Evolutionary conservation across 2,888 invertebrate species (phyloP).

Genomic region (Metallyticus violacea): DNA sequence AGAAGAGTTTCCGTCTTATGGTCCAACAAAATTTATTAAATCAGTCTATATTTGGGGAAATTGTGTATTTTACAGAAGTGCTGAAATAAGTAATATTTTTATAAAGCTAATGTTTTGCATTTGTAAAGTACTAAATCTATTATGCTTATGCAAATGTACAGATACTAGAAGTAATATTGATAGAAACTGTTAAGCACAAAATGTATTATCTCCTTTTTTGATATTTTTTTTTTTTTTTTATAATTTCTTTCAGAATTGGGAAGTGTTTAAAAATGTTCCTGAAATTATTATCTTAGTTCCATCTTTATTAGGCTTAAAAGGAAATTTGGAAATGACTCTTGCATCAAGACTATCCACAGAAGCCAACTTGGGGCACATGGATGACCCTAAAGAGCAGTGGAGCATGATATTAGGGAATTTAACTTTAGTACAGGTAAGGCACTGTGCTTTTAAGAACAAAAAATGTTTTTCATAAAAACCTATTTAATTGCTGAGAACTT

Average conservation of each 20-base stretch:
- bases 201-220: no score
- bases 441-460: neutral
- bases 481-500: neutral
- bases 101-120: no score
- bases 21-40: no score
- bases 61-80: no score
- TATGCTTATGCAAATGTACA: no score
- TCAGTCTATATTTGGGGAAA: no score
- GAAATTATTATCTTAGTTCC: constrained; percentile 90
- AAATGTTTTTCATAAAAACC: neutral
- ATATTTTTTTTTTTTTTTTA: no score
- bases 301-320: constrained; percentile 85
- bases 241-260: constrained; percentile 64
- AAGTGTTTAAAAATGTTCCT: constrained; percentile 73
- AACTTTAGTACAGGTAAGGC: constrained; percentile 24
- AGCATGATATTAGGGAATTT: constrained; percentile 68
- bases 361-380: constrained; percentile 81
- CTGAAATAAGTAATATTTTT: no score
- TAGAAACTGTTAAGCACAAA: no score
- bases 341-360: constrained; percentile 88
- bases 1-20: no score
- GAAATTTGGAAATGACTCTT: constrained; percentile 92
- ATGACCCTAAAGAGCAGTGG: constrained; percentile 57
- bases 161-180: no score
- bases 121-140: no score